Conservation (phyloP, 2,797 vertebrate genomes). For the Nothura maculosa region DNA sequence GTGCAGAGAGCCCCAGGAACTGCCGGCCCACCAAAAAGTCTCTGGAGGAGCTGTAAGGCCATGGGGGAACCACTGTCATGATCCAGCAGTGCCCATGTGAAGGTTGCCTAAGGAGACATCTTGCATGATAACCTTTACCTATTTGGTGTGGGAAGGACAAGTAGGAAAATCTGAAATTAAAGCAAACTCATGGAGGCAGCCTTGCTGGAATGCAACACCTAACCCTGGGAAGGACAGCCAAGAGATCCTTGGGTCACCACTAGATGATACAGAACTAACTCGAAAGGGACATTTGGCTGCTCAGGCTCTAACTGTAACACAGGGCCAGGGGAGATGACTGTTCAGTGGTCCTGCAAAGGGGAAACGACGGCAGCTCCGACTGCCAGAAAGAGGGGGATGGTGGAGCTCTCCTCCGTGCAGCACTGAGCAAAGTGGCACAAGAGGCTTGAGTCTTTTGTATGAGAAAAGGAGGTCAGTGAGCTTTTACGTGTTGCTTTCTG, state of each 20-base stretch:
- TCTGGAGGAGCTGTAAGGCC: not conserved
- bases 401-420: not conserved
- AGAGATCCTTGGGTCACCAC: not conserved
- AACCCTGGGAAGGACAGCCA: not conserved
- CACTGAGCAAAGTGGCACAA: not conserved
- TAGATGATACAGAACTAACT: not conserved
- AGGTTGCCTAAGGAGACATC: not conserved
- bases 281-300: not conserved
- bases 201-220: not conserved
- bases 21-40: not conserved
- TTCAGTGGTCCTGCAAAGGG: not conserved
- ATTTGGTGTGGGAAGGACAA: not conserved
- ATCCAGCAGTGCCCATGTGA: not conserved
- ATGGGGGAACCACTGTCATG: not conserved
- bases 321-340: not conserved
- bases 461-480: conserved; percentile 5
- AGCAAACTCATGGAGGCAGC: not conserved
- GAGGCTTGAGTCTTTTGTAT: not conserved
- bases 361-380: not conserved
- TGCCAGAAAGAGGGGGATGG: conserved; percentile 11
- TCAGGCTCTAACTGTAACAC: not conserved
- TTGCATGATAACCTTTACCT: not conserved
- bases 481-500: not conserved
- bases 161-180: not conserved
- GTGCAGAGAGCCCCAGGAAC: not conserved